phyloP scores from a whole-genome alignment of 2,113 vertebrate species.

The Coptodon rendalli region DNA sequence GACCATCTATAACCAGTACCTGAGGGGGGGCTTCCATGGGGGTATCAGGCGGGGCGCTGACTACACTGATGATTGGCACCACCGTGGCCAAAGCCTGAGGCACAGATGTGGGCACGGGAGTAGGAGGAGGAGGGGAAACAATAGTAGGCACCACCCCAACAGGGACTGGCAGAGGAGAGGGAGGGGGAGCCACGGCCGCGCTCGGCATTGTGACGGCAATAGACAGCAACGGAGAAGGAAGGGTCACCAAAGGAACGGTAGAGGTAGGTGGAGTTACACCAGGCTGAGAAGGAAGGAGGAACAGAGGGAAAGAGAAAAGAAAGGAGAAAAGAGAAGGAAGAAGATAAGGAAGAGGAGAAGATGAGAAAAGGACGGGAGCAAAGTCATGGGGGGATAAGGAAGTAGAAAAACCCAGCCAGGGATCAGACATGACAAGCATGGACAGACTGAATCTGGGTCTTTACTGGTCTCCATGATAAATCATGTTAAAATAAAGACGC shows the following conservation, averaged over 20 bases:
- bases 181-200: conserved; percentile 39
- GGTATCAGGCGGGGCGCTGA: conserved; percentile 79
- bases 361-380: conserved; percentile 54
- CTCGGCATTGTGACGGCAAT: conserved; percentile 47
- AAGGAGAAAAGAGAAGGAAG: background rate
- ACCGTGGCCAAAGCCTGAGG: conserved; percentile 78
- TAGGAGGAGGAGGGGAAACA: conserved; percentile 40
- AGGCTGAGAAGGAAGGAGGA: conserved; percentile 36
- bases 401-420: background rate
- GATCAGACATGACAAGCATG: background rate
- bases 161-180: conserved; percentile 45
- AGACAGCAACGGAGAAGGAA: conserved; percentile 24
- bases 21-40: conserved; percentile 80
- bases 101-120: conserved; percentile 67
- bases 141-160: conserved; percentile 66
- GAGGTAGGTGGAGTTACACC: conserved; percentile 24
- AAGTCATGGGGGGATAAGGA: background rate
- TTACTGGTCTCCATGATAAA: background rate
- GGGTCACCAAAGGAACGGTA: conserved; percentile 26
- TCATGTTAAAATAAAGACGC: background rate
- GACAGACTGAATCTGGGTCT: background rate
- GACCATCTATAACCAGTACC: conserved; percentile 71
- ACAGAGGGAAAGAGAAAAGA: background rate
- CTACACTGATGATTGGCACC: conserved; percentile 87
- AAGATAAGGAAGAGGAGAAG: background rate